Evolutionary conservation across 2,113 vertebrate genomes (phyloP).

Genomic region (Pseudonaja textilis): DNA sequence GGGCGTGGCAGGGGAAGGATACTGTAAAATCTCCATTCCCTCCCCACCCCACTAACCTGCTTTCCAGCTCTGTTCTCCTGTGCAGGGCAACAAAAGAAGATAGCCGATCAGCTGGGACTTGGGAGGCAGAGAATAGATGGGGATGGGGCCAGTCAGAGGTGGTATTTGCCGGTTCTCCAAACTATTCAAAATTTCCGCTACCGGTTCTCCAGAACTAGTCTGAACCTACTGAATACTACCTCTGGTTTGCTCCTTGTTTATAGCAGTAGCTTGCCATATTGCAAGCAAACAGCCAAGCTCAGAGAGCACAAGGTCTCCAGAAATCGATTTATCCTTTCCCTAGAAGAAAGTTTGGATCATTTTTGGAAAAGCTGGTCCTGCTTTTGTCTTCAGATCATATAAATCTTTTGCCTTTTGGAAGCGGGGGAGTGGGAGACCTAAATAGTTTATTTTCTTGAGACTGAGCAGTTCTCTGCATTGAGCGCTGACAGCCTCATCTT

Average conservation of each 20-base stretch:
- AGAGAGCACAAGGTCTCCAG: not conserved
- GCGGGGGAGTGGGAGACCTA: not conserved
- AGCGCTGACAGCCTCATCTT: not conserved
- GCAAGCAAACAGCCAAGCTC: not conserved
- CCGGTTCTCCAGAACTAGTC: too few species aligned
- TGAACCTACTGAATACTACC: too few species aligned
- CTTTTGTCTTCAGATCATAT: not conserved
- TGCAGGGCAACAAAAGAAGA: too few species aligned
- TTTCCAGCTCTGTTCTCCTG: too few species aligned
- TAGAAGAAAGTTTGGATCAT: not conserved
- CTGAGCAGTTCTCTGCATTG: not conserved
- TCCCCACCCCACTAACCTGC: too few species aligned
- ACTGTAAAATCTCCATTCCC: too few species aligned
- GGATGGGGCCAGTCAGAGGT: too few species aligned
- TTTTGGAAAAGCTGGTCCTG: not conserved
- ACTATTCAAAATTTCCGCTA: too few species aligned
- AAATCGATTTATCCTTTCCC: not conserved
- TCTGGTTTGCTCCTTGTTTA: not conserved
- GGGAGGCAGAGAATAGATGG: too few species aligned
- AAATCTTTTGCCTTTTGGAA: not conserved
- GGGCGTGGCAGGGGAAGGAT: too few species aligned
- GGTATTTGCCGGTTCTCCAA: too few species aligned
- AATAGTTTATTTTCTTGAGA: not conserved
- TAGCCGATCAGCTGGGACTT: too few species aligned
- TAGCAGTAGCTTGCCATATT: not conserved